A percentile compares a stretch with the other conserved stretches of the same genome.
phyloP scores from a whole-genome alignment of 2,888 invertebrate genomes.

The Artemia sp. region DNA sequence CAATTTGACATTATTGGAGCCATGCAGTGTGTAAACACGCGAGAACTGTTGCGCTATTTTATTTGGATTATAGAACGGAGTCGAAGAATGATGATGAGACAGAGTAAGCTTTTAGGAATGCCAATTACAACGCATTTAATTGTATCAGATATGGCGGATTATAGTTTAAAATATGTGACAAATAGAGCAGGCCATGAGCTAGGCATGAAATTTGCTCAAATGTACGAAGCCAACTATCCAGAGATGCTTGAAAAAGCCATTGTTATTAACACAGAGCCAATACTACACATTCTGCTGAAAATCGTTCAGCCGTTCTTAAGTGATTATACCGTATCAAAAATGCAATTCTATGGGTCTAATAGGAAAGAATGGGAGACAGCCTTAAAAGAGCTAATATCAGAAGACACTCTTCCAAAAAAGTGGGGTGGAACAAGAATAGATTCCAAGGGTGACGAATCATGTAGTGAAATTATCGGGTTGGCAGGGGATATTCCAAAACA shows the following conservation, averaged over 20 bases:
- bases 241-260: not conserved
- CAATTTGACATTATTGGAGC: not conserved
- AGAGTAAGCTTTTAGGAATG: not conserved
- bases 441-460: slow-evolving; percentile 5
- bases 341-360: not conserved
- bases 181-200: not conserved
- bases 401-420: not conserved
- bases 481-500: not conserved
- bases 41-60: not conserved
- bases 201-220: slow-evolving; percentile 6
- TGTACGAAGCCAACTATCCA: slow-evolving; percentile 14
- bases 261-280: not conserved
- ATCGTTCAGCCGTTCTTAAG: slow-evolving; percentile 2
- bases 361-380: slow-evolving; percentile 1
- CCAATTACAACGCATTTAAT: not conserved
- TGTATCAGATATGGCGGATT: not conserved
- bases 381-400: slow-evolving; percentile 1
- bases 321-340: not conserved
- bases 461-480: not conserved
- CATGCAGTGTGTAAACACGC: not conserved
- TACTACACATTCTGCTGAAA: not conserved
- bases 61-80: slow-evolving; percentile 11
- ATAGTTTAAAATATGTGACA: not conserved
- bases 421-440: not conserved
- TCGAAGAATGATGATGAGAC: slow-evolving; percentile 13